Evolutionary conservation across 2,797 vertebrate genomes (phyloP), one percentile per base, ranked within the genome.

Genomic region (Cheirogaleus major): DNA sequence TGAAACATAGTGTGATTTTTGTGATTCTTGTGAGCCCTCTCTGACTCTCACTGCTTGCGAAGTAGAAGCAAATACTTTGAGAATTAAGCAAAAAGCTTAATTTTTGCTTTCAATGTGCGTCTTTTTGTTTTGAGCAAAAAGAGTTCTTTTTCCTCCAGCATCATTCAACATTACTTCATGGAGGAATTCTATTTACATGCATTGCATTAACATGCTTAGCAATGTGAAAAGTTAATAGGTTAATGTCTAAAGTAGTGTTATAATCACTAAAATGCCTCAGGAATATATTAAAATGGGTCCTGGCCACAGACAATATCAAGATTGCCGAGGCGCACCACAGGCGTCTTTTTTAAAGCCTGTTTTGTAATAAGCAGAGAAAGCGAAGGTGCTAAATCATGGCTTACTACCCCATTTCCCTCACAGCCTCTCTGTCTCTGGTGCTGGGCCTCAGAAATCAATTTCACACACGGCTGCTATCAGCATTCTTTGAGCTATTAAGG

Each of bases 401-500:
- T 97, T 96, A 88, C 96, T 95, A 48, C 87, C 67, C 80, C 73
- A 17, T 65, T 91, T 59, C 92, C 97, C 79, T 95, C 93, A 32
- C 18, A n/a, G 89, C 67, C 93, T 73, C 52, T 70, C 96, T 80
- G 80, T 95, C 83, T 86, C 55, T 70, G 89, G 86, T 75, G 83
- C 89, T 23, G 57, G 80, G 84, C 94, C 87, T 95, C 94, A 65
- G 91, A 98, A 98, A 98, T 96, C 97, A 97, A 95, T 97, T 96
- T 98, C 97, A 98, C 97, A 97, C 94, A 85, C 72, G 67, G 95
- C 94, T 93, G 97, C 96, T 96, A 93, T 94, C 94, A 96, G 94
- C 92, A 83, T 97, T 97, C 95, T 96, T 92, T 45, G 87, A 89
- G 87, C 96, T 92, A 93, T 88, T 83, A 91, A 94, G 93, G 90